These are phyloP conservation scores for Hoplostethus mediterraneus DNA, from an alignment of 2,797 vertebrate species.

Conservation along the genomic window DNA sequence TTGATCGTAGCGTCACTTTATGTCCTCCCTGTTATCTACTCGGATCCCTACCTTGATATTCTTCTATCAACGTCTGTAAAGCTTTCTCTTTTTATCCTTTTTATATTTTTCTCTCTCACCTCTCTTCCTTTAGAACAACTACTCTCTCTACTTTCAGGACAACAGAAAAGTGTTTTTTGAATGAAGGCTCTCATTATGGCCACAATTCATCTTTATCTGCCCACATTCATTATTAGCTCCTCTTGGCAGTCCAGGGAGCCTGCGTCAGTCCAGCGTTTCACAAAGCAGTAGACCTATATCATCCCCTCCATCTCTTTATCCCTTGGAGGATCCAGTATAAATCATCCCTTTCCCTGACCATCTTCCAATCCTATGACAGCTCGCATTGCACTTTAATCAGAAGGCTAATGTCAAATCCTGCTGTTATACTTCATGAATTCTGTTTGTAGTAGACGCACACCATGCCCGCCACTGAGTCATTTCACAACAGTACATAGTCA, in stretches of 20 bases:
- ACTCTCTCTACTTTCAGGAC: not conserved
- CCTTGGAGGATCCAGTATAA: not conserved
- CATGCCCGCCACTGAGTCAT: conserved; percentile 9
- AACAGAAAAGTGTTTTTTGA: conserved; percentile 53
- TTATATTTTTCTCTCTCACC: not conserved
- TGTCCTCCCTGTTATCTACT: conserved; percentile 10
- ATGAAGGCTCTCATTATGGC: conserved; percentile 4
- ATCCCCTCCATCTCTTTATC: conserved; percentile 3
- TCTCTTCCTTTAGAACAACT: not conserved
- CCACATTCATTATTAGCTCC: conserved; percentile 52
- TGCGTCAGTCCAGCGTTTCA: not conserved
- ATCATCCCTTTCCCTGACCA: conserved; percentile 4
- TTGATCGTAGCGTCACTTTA: conserved; percentile 25
- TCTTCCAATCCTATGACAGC: conserved; percentile 10
- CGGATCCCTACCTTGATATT: not conserved
- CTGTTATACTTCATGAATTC: conserved; percentile 28
- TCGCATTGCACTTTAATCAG: conserved; percentile 44
- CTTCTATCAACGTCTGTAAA: not conserved
- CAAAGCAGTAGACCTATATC: not conserved
- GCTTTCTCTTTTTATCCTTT: not conserved
- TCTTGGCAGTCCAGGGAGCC: not conserved
- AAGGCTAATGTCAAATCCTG: conserved; percentile 40
- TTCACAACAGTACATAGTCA: not conserved
- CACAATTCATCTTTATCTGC: conserved; percentile 18
- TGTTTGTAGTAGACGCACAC: conserved; percentile 6